Evolutionary conservation across 2,888 invertebrate genomes (phyloP).

Genomic region (Balanococcus diminutus): DNA sequence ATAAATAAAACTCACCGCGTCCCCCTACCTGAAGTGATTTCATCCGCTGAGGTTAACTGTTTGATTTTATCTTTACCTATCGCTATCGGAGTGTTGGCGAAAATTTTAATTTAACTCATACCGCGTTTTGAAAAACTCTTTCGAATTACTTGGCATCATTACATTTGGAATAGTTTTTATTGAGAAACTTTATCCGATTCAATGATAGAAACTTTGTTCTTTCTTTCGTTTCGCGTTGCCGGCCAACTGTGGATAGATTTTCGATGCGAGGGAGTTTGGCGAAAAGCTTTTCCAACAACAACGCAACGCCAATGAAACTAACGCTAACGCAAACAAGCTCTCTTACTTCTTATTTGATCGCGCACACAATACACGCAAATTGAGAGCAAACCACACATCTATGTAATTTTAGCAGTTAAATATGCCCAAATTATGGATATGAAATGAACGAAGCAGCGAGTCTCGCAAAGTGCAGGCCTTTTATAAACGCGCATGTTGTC

Average conservation of each 20-base stretch:
- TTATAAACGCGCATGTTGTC: neutral
- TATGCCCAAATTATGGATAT: conserved; percentile 2
- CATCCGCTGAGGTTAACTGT: neutral
- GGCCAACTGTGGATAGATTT: neutral
- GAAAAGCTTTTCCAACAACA: neutral
- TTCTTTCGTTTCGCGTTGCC: neutral
- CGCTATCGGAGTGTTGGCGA: neutral
- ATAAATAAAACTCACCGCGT: too few species aligned
- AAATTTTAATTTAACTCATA: conserved; percentile 17
- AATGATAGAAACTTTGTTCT: neutral
- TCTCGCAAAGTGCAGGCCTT: neutral
- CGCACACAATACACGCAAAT: neutral
- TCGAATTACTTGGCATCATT: conserved; percentile 10
- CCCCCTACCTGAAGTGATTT: too few species aligned
- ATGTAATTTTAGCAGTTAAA: neutral
- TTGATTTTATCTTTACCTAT: conserved; percentile 6
- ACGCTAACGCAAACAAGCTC: neutral
- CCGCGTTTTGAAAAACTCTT: neutral
- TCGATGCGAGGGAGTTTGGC: neutral
- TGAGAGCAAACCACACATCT: neutral
- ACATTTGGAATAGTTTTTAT: conserved; percentile 7
- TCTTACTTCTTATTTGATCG: neutral
- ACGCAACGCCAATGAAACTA: too few species aligned
- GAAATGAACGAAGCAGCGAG: neutral
- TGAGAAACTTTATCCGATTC: neutral